Conservation (phyloP, 2,797 vertebrate species). For the Hipposideros larvatus region DNA sequence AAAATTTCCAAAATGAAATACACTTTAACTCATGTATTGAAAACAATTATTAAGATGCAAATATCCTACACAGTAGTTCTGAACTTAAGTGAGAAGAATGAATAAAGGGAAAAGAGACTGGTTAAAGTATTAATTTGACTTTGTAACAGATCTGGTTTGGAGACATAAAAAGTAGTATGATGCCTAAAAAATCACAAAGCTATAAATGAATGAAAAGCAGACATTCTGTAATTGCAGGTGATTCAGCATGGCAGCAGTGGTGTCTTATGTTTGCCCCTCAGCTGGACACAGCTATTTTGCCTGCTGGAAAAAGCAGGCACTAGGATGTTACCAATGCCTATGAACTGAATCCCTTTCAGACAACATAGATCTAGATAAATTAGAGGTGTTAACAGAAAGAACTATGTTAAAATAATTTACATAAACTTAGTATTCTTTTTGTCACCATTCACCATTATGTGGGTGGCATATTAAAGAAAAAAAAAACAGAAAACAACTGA, state of each 20-base stretch:
- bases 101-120: neutral
- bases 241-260: neutral
- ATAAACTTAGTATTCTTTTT: neutral
- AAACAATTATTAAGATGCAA: neutral
- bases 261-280: neutral
- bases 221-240: neutral
- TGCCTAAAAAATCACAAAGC: neutral
- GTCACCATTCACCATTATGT: neutral
- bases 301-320: neutral
- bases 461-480: neutral
- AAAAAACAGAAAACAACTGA: neutral
- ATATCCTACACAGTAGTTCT: neutral
- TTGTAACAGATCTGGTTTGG: neutral
- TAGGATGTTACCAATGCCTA: neutral
- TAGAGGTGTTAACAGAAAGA: neutral
- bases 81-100: neutral
- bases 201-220: neutral
- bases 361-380: neutral
- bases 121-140: neutral
- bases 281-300: neutral
- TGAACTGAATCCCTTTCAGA: neutral
- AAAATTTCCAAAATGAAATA: neutral
- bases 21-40: neutral
- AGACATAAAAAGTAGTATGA: neutral
- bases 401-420: neutral